These are phyloP conservation scores for Pollenia amentaria DNA, from an alignment of 2,888 invertebrate species.

Conservation along the genomic window DNA sequence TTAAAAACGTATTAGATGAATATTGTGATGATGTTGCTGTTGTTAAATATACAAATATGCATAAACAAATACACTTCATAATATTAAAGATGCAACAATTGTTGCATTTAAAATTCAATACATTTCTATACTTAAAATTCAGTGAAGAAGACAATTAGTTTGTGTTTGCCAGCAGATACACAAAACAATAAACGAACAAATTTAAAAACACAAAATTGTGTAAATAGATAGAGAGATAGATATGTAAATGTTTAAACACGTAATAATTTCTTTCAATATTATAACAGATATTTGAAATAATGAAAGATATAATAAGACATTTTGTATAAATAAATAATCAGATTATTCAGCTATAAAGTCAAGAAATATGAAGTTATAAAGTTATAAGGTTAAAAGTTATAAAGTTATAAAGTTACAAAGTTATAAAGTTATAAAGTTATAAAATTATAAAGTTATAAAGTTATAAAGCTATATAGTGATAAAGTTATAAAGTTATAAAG, in stretches of 20 bases:
- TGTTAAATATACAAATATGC: conserved; percentile 6
- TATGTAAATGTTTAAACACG: conserved; percentile 8
- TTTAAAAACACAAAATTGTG: conserved; percentile 32
- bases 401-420: too few species aligned
- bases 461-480: too few species aligned
- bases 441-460: too few species aligned
- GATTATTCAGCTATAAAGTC: background rate
- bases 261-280: conserved; percentile 9
- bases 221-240: conserved; percentile 15
- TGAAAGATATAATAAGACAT: background rate
- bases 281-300: conserved; percentile 26
- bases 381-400: too few species aligned
- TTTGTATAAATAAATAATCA: background rate
- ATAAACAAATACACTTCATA: conserved; percentile 40
- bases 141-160: conserved; percentile 3
- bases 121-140: conserved; percentile 34
- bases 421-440: too few species aligned
- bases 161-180: conserved; percentile 46
- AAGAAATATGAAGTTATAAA: too few species aligned
- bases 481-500: too few species aligned
- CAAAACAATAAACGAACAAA: conserved; percentile 36
- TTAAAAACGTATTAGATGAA: conserved; percentile 57
- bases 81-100: conserved; percentile 30
- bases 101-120: conserved; percentile 51
- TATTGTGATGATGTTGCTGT: conserved; percentile 33